These are phyloP conservation scores for Chionomys nivalis DNA, from an alignment of 2,113 vertebrate species.

Conservation along the genomic window DNA sequence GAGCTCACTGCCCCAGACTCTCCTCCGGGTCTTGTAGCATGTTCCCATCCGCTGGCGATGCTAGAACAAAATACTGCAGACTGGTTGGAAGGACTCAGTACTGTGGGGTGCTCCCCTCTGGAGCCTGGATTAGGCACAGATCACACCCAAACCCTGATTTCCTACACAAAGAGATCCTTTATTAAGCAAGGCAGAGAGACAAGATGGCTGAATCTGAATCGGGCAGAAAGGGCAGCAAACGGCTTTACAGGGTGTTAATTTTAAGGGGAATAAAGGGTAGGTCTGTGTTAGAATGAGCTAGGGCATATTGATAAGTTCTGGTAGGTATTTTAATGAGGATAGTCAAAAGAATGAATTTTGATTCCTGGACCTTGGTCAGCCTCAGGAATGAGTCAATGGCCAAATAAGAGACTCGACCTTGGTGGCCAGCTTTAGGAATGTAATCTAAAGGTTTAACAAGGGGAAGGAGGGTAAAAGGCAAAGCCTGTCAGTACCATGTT, in stretches of 20 bases:
- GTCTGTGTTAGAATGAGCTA: neutral
- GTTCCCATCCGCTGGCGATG: neutral
- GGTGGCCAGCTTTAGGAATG: neutral
- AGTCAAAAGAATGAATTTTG: neutral
- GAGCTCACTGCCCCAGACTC: too few species aligned
- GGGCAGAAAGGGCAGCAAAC: neutral
- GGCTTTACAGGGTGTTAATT: neutral
- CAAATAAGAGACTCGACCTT: neutral
- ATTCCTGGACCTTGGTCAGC: neutral
- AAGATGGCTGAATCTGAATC: neutral
- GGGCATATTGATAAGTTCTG: neutral
- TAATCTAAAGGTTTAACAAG: neutral
- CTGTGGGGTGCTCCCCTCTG: neutral
- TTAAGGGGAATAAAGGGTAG: neutral
- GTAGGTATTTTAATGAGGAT: neutral
- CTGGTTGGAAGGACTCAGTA: neutral
- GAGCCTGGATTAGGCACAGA: neutral
- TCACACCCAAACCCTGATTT: neutral
- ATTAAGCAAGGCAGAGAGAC: neutral
- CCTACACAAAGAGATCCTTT: neutral
- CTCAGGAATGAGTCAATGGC: neutral
- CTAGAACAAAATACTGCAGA: neutral
- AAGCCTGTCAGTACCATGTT: neutral
- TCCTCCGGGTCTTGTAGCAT: neutral
- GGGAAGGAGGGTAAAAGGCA: neutral